Percentiles rank a stretch among this genome's conserved stretches.
Conservation (phyloP, 2,888 invertebrate species). For the Plagodis dolabraria region DNA sequence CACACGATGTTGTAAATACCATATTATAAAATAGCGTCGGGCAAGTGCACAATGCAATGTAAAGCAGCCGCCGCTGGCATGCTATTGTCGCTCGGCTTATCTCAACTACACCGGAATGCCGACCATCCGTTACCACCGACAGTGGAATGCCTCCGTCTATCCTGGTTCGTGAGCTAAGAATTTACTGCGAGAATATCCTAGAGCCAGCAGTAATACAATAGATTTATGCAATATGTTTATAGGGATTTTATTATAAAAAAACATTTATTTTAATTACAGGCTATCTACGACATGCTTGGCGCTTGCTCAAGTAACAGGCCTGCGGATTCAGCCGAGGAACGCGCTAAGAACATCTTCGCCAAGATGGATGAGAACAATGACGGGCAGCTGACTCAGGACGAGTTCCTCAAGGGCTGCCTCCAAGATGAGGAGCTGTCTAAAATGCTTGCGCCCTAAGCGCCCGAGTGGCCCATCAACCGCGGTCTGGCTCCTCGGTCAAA, state of each 20-base stretch:
- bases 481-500: constrained; percentile 12
- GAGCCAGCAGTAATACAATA: too few species aligned
- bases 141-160: not conserved
- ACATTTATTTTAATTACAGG: constrained; percentile 86
- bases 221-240: too few species aligned
- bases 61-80: constrained; percentile 5
- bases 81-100: constrained; percentile 1
- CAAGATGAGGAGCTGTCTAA: constrained; percentile 98
- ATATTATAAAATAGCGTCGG: not conserved
- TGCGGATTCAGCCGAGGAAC: constrained; percentile 97
- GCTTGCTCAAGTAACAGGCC: constrained; percentile 98
- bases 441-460: constrained; percentile 95
- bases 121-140: too few species aligned
- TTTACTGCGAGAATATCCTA: not conserved
- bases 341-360: constrained; percentile 99
- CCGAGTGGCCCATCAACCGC: constrained; percentile 5
- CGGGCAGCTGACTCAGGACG: constrained; percentile 98
- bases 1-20: too few species aligned
- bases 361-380: constrained; percentile 99
- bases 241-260: not conserved
- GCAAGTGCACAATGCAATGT: constrained; percentile 3
- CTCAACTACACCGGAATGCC: too few species aligned
- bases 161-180: not conserved
- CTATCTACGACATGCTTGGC: constrained; percentile 99
- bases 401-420: constrained; percentile 98